These are phyloP conservation scores for Clamator glandarius DNA, from an alignment of 2,797 vertebrate genomes.

Conservation along the genomic window DNA sequence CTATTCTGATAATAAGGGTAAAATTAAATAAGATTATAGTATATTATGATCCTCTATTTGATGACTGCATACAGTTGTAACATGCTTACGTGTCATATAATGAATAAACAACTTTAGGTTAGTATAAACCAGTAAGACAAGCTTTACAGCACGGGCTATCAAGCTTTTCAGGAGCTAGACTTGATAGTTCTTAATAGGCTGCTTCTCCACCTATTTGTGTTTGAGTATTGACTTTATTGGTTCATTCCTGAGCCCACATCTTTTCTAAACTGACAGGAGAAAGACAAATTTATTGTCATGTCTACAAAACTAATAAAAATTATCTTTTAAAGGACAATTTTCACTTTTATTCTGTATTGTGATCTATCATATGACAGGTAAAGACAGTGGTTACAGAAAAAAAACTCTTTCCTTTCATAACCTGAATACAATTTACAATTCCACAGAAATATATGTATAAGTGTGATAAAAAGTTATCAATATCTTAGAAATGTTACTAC, in stretches of 20 bases:
- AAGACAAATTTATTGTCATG: background rate
- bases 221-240: background rate
- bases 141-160: background rate
- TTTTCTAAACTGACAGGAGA: background rate
- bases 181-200: background rate
- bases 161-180: background rate
- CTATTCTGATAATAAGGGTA: background rate
- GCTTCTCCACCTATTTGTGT: background rate
- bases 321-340: background rate
- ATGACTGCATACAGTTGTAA: background rate
- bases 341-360: background rate
- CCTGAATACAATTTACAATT: background rate
- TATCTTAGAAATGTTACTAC: background rate
- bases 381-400: background rate
- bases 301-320: background rate
- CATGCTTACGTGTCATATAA: background rate
- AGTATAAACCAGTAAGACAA: background rate
- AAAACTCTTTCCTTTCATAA: background rate
- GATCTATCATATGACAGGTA: background rate
- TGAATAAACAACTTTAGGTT: background rate
- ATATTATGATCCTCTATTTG: background rate
- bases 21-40: background rate
- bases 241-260: background rate
- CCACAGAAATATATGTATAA: rapidly evolving
- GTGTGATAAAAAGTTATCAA: background rate